These are phyloP conservation scores for Drosophila ustulata DNA, from an alignment of 2,888 invertebrate genomes.

Conservation along the genomic window DNA sequence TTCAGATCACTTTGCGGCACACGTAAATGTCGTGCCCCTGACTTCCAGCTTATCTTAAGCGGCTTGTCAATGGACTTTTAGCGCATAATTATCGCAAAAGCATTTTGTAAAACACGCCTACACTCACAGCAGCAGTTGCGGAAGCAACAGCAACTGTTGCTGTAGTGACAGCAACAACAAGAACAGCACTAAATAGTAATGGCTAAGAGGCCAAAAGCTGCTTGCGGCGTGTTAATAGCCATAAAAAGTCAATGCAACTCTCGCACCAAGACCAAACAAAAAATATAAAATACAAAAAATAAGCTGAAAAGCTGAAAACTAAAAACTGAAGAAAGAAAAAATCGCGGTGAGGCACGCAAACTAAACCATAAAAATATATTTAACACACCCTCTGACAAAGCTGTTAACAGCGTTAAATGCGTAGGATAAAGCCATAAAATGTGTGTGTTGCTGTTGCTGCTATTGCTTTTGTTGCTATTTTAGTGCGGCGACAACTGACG, in stretches of 20 bases:
- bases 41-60: constrained; percentile 56
- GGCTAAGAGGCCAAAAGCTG: constrained; percentile 43
- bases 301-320: constrained; percentile 21
- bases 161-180: constrained; percentile 16
- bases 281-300: constrained; percentile 16
- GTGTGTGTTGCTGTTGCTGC: constrained; percentile 26
- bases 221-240: constrained; percentile 64
- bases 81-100: constrained; percentile 64
- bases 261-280: constrained; percentile 39
- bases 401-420: constrained; percentile 76
- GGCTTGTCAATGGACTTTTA: constrained; percentile 64
- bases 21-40: constrained; percentile 22
- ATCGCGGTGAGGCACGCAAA: constrained; percentile 63
- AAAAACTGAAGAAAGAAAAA: constrained; percentile 38
- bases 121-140: constrained; percentile 18
- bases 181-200: constrained; percentile 35
- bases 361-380: constrained; percentile 76
- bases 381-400: constrained; percentile 78
- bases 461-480: constrained; percentile 29
- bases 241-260: constrained; percentile 71
- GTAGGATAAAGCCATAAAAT: constrained; percentile 73
- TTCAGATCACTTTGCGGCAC: background rate
- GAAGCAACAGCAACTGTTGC: constrained; percentile 24
- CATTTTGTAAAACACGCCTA: constrained; percentile 48
- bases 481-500: constrained; percentile 54